Evolutionary conservation across 2,888 invertebrate species (phyloP).

Genomic region (Idaea dimidiata): DNA sequence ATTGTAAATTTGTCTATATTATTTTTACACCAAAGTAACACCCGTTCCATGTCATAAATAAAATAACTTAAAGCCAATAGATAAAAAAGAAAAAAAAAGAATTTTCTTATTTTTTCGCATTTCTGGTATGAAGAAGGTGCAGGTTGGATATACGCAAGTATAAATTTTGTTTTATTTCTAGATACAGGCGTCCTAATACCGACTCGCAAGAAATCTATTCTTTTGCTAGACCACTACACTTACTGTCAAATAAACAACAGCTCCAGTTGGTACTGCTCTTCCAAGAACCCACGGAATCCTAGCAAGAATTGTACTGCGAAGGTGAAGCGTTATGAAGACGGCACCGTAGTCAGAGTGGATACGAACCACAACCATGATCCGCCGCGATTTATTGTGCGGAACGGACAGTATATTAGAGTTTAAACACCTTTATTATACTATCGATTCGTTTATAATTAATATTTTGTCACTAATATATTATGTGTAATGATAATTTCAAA

Average conservation of each 20-base stretch:
- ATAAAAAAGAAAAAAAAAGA: too few species aligned
- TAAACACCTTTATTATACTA: background rate
- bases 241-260: background rate
- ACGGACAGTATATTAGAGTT: background rate
- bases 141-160: background rate
- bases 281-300: background rate
- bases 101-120: too few species aligned
- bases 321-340: conserved; percentile 12
- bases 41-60: too few species aligned
- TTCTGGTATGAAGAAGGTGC: too few species aligned
- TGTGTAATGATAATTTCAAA: too few species aligned
- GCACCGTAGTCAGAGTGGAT: conserved; percentile 10
- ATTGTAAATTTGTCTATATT: too few species aligned
- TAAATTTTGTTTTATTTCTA: background rate
- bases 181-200: conserved; percentile 1
- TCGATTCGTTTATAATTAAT: too few species aligned
- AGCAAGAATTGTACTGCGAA: conserved; percentile 15
- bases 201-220: background rate
- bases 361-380: conserved; percentile 15
- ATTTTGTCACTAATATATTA: too few species aligned
- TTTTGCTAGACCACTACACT: background rate
- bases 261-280: background rate
- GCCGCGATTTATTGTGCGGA: background rate
- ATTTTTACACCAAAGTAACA: too few species aligned
- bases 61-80: too few species aligned